These are phyloP conservation scores for Drosophila tristis DNA, from an alignment of 1,140 invertebrate genomes.

Conservation along the genomic window DNA sequence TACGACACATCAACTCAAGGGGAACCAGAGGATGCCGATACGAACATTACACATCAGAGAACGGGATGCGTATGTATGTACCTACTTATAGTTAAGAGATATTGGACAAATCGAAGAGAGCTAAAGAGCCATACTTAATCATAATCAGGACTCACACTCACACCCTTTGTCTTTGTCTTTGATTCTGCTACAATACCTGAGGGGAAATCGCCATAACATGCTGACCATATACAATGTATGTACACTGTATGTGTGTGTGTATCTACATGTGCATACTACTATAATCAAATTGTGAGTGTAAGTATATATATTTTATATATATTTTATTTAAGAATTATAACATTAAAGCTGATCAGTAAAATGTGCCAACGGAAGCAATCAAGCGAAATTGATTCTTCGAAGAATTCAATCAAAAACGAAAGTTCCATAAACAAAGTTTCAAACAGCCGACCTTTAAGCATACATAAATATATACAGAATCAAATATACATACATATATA, in stretches of 20 bases:
- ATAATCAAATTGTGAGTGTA: slow-evolving; percentile 52
- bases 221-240: slow-evolving; percentile 46
- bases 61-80: slow-evolving; percentile 40
- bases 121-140: slow-evolving; percentile 7
- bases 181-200: slow-evolving; percentile 77
- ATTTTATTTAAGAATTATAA: slow-evolving; percentile 78
- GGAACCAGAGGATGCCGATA: slow-evolving; percentile 18
- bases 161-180: slow-evolving; percentile 25
- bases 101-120: slow-evolving; percentile 18
- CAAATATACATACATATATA: slow-evolving; percentile 42
- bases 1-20: slow-evolving; percentile 30
- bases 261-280: slow-evolving; percentile 12
- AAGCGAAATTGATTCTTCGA: slow-evolving; percentile 47
- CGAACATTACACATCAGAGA: slow-evolving; percentile 25
- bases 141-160: slow-evolving; percentile 7
- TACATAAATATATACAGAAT: slow-evolving; percentile 45
- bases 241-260: slow-evolving; percentile 1
- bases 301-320: slow-evolving; percentile 65
- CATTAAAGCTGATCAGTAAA: slow-evolving; percentile 55
- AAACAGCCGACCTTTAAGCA: slow-evolving; percentile 65
- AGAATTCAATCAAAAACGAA: slow-evolving; percentile 28
- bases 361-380: slow-evolving; percentile 67
- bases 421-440: slow-evolving; percentile 65
- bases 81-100: slow-evolving; percentile 30
- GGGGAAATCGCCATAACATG: slow-evolving; percentile 61